Conservation (phyloP, 2,797 vertebrate genomes). For the Parauchenoglanis punctatus region DNA sequence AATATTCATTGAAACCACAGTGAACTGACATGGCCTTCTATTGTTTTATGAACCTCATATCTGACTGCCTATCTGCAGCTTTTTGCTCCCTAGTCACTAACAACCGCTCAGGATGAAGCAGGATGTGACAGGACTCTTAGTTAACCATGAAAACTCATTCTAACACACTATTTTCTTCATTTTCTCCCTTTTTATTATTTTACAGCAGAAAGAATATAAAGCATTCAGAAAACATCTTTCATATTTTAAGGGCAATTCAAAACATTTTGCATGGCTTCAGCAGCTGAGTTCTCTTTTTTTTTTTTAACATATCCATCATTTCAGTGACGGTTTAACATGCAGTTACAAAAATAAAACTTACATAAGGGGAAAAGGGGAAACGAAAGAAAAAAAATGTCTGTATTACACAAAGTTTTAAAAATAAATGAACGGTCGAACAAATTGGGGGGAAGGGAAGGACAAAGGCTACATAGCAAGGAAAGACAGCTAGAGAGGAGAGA, state of each 20-base stretch:
- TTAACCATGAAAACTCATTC: slow-evolving; percentile 67
- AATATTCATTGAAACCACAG: not conserved
- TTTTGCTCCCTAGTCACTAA: not conserved
- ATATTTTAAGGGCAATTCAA: slow-evolving; percentile 99
- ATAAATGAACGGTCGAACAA: slow-evolving; percentile 67
- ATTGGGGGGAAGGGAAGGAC: slow-evolving; percentile 63
- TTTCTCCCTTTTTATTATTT: slow-evolving; percentile 96
- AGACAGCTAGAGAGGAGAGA: slow-evolving; percentile 66
- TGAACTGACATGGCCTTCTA: not conserved
- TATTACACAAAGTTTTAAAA: slow-evolving; percentile 69
- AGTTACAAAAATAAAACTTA: slow-evolving; percentile 99
- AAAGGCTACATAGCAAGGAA: slow-evolving; percentile 76
- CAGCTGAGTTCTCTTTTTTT: slow-evolving; percentile 92
- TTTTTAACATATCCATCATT: slow-evolving; percentile 98
- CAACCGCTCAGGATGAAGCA: not conserved
- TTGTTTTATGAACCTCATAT: not conserved
- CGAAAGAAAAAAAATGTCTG: slow-evolving; percentile 60
- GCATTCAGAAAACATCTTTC: slow-evolving; percentile 99
- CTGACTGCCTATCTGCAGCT: not conserved
- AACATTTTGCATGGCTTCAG: slow-evolving; percentile 99
- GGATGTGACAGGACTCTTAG: not conserved
- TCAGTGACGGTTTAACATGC: slow-evolving; percentile 99
- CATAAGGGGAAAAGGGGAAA: slow-evolving; percentile 74
- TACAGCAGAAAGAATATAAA: slow-evolving; percentile 99
- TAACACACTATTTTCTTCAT: slow-evolving; percentile 84